Percentiles rank a stretch among this genome's conserved stretches.
phyloP scores from a whole-genome alignment of 2,113 vertebrate genomes.

The zebrafish (Danio rerio) region GRCz12tu NC_133179.1:20112001-20112500 shows the following conservation, averaged over 20 bases:
- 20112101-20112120: slow-evolving; percentile 3
- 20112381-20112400: too few relatives aligned
- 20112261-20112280: slow-evolving; percentile 10
- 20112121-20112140: neutral
- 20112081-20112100: slow-evolving; percentile 28
- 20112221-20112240: neutral
- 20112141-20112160: slow-evolving; percentile 28
- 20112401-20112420: neutral
- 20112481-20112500: too few relatives aligned
- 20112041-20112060: slow-evolving; percentile 20
- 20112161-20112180: slow-evolving; percentile 49
- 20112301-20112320: slow-evolving; percentile 43
- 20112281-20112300: slow-evolving; percentile 39
- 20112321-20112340: neutral
- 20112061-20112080: slow-evolving; percentile 49
- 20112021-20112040: slow-evolving; percentile 36
- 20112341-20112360: too few relatives aligned
- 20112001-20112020: neutral
- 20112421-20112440: neutral
- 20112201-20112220: neutral
- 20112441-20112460: neutral
- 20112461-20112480: too few relatives aligned
- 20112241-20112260: slow-evolving; percentile 21
- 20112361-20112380: too few relatives aligned
- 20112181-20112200: slow-evolving; percentile 40